phyloP scores from a whole-genome alignment of 1,140 invertebrate genomes.

The Lamellibrachia luymesi region DNA sequence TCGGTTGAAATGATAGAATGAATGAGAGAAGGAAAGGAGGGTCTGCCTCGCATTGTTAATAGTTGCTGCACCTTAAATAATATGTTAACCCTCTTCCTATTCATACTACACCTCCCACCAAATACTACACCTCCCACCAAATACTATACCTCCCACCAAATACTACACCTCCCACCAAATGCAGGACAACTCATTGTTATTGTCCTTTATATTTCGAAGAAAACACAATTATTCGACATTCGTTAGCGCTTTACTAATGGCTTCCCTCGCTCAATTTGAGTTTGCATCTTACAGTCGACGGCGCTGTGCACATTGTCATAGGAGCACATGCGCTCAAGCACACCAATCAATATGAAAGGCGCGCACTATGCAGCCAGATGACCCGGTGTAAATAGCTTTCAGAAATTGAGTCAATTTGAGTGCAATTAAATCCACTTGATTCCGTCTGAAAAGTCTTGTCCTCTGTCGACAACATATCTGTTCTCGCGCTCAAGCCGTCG shows the following conservation, averaged over 20 bases:
- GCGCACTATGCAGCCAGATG: not conserved
- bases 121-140: no score
- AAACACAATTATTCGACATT: no score
- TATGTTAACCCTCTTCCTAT: no score
- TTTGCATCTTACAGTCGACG: not conserved
- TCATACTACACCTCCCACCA: no score
- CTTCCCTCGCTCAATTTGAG: not conserved
- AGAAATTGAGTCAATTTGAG: not conserved
- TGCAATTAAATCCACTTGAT: not conserved
- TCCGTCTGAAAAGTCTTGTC: not conserved
- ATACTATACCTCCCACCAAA: no score
- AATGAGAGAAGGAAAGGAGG: no score
- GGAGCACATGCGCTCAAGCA: not conserved
- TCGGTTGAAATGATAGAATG: no score
- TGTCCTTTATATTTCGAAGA: no score
- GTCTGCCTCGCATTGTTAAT: no score
- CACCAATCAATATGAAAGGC: not conserved
- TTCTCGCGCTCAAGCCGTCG: not conserved
- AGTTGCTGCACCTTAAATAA: no score
- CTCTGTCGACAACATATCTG: not conserved
- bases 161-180: no score
- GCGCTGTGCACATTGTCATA: not conserved
- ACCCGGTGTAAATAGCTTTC: not conserved
- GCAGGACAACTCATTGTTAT: no score
- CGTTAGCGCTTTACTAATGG: not conserved